phyloP scores from a whole-genome alignment of 2,888 invertebrate genomes.

The Mesorhabditis belari region DNA sequence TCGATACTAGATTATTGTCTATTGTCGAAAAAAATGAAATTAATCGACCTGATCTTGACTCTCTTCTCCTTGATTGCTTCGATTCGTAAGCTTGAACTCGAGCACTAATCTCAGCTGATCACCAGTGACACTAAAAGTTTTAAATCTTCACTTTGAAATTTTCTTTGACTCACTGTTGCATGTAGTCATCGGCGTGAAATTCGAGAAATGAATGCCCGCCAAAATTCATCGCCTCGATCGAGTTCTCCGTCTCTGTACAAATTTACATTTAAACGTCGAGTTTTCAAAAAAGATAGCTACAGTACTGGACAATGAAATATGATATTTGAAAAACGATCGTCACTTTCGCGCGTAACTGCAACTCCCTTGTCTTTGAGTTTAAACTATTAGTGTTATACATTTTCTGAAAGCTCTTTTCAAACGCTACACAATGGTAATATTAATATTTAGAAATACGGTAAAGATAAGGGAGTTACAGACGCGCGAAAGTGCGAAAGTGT shows the following conservation, averaged over 20 bases:
- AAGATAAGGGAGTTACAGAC: too few species aligned
- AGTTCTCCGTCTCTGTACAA: too few species aligned
- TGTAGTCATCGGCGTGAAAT: conserved; percentile 18
- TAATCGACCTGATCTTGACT: too few species aligned
- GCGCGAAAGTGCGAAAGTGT: too few species aligned
- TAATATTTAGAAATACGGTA: too few species aligned
- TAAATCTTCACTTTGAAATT: not conserved
- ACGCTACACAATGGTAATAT: too few species aligned
- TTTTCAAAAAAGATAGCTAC: not conserved
- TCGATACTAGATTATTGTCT: too few species aligned
- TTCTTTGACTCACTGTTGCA: conserved; percentile 32
- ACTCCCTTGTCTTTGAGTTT: not conserved
- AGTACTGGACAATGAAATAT: not conserved
- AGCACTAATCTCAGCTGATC: conserved; percentile 17
- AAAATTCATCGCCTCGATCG: conserved; percentile 18
- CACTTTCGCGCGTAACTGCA: not conserved
- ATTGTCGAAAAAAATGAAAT: too few species aligned
- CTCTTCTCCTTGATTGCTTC: not conserved
- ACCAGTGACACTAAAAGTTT: conserved; percentile 23
- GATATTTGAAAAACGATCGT: not conserved
- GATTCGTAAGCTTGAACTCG: conserved; percentile 20
- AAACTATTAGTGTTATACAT: conserved; percentile 2
- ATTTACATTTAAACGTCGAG: too few species aligned
- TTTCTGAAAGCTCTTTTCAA: not conserved
- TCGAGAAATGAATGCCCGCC: conserved; percentile 23